Evolutionary conservation across 2,113 vertebrate species (phyloP).

Genomic region (Boulengeromyrus knoepffleri): DNA sequence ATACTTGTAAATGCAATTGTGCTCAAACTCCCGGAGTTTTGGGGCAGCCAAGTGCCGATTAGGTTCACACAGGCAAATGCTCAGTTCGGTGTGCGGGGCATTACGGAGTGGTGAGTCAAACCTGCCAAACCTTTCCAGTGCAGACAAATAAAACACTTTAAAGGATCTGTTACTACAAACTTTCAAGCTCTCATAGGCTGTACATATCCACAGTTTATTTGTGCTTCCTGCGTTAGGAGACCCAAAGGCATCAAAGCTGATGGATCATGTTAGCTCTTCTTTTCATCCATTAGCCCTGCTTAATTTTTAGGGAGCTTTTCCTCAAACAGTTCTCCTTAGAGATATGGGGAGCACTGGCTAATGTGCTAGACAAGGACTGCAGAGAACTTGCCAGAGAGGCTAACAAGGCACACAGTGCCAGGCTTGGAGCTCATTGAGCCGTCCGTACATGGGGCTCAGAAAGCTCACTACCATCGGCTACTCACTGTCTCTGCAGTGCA

Average conservation of each 20-base stretch:
- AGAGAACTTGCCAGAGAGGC: neutral
- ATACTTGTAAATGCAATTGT: neutral
- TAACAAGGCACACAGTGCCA: slow-evolving; percentile 28
- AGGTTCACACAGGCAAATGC: neutral
- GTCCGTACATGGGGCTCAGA: neutral
- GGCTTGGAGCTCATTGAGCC: neutral
- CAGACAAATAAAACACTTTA: neutral
- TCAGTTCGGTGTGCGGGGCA: neutral
- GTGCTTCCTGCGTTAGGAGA: neutral
- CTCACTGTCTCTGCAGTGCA: neutral
- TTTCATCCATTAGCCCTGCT: neutral
- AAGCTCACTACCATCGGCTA: neutral
- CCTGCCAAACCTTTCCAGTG: neutral
- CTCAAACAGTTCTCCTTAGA: neutral
- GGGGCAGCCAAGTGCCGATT: neutral
- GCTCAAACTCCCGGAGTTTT: neutral
- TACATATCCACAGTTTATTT: neutral
- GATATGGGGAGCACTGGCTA: neutral
- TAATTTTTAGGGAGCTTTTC: neutral
- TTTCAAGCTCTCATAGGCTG: neutral
- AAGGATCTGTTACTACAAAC: neutral
- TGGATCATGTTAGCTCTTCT: neutral
- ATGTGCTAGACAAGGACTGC: neutral
- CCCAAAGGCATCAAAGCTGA: neutral
- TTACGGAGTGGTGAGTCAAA: neutral